Conservation (phyloP, 2,797 vertebrate genomes). For the Pristis pectinata region DNA sequence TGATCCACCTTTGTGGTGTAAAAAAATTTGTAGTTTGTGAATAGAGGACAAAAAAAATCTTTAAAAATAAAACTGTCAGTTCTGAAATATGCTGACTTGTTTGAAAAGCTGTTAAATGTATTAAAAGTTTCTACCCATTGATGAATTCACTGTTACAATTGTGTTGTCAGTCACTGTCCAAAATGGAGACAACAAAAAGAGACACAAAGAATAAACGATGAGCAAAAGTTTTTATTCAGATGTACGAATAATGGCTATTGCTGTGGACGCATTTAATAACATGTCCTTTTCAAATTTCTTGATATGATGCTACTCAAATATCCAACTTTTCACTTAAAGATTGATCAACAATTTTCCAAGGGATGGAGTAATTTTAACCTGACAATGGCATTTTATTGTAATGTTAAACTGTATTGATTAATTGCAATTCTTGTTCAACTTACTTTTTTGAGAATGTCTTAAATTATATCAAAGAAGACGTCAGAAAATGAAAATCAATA, state of each 20-base stretch:
- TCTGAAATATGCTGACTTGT: background rate
- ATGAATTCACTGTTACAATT: background rate
- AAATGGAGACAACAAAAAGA: background rate
- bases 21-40: background rate
- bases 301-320: background rate
- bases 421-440: conserved; percentile 12
- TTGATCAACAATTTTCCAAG: background rate
- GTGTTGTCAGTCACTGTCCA: background rate
- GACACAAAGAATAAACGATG: background rate
- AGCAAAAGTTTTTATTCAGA: background rate
- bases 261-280: background rate
- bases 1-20: background rate
- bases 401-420: background rate
- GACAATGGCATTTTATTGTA: background rate
- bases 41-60: background rate
- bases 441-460: background rate
- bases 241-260: background rate
- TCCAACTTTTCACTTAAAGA: background rate
- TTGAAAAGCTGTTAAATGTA: background rate
- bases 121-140: background rate
- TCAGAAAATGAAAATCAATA: background rate
- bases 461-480: background rate
- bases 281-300: background rate
- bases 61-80: background rate
- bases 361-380: background rate